Evolutionary conservation across 2,888 invertebrate genomes (phyloP).

Genomic region (Leucophenga maculata): DNA sequence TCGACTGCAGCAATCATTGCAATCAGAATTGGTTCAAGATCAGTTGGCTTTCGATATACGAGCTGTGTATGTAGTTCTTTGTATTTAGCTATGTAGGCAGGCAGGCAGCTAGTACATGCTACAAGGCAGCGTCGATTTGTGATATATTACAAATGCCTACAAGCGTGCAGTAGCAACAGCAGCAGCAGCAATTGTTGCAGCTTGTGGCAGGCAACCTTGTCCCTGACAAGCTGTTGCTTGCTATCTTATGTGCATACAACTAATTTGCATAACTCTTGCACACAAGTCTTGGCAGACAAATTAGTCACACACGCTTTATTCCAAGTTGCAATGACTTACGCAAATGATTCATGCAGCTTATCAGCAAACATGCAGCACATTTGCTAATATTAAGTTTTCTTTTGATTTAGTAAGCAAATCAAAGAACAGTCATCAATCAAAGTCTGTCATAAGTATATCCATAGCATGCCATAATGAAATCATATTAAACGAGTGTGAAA

Average conservation of each 20-base stretch:
- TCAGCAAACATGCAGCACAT: too few relatives aligned
- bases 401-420: too few relatives aligned
- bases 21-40: slow-evolving; percentile 63
- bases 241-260: neutral
- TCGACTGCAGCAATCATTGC: slow-evolving; percentile 34
- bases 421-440: too few relatives aligned
- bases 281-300: neutral
- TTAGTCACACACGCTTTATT: too few relatives aligned
- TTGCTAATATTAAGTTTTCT: too few relatives aligned
- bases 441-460: too few relatives aligned
- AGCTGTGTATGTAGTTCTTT: slow-evolving; percentile 12
- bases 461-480: too few relatives aligned
- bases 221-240: slow-evolving; percentile 10
- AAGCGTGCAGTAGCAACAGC: neutral
- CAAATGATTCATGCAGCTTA: too few relatives aligned
- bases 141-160: slow-evolving; percentile 37
- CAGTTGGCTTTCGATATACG: slow-evolving; percentile 41
- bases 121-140: slow-evolving; percentile 9
- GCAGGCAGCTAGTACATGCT: neutral
- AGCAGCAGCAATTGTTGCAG: neutral
- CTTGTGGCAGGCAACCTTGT: slow-evolving; percentile 29
- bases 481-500: neutral
- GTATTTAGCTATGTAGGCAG: neutral
- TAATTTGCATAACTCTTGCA: neutral
- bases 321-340: too few relatives aligned